Base-by-base conservation (phyloP, 2,797 vertebrate genomes). In the Liparis tanakae region DNA sequence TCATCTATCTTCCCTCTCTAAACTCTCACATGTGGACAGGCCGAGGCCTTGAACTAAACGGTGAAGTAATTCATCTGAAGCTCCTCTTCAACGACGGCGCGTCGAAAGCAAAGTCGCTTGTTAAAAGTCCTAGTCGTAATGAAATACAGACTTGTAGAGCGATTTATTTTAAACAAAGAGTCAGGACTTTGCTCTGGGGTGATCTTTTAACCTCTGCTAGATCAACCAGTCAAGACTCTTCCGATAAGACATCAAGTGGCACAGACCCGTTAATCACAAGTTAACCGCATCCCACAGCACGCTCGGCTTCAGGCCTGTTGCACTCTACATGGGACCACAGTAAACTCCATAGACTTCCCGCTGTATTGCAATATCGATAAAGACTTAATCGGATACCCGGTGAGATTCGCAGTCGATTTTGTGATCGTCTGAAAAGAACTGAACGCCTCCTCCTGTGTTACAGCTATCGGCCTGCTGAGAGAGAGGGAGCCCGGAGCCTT, bases 401-500 rank as follows among this genome's bases (percentile, higher is more conserved):
- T 59, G 57, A 59, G 61, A 63, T 48, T 14, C 44, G 20, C 6
- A 3, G 20, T 41, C 4, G 7, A 36, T 62, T 58, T 30, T 20
- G 10, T 18, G 20, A 53, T 30, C 25, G 22, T 41, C 6, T 6
- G 1, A 46, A 53, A 1, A 44, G 25, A 59, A 59, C 5, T 55
- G 46, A 65, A 1, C 22, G 62, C 37, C 37, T n/a, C 2, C 43
- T 81, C 25, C 25, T 30, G 60, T 74, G n/a, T 85, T 79, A 0
- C 92, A 99, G 98, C 98, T 50, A 99, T 99, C 0, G 87, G 94
- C 13, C 89, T 99, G 80, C 92, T 99, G 82, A 96, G 95, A 80
- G 98, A 99, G 87, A 93, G 94, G 67, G 97, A 99, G 70, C 97
- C 98, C 0, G 98, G 98, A n/a, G 96, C 98, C 81, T 99, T 99